phyloP scores from a whole-genome alignment of 1,140 invertebrate genomes.

The Neelides sp. region DNA sequence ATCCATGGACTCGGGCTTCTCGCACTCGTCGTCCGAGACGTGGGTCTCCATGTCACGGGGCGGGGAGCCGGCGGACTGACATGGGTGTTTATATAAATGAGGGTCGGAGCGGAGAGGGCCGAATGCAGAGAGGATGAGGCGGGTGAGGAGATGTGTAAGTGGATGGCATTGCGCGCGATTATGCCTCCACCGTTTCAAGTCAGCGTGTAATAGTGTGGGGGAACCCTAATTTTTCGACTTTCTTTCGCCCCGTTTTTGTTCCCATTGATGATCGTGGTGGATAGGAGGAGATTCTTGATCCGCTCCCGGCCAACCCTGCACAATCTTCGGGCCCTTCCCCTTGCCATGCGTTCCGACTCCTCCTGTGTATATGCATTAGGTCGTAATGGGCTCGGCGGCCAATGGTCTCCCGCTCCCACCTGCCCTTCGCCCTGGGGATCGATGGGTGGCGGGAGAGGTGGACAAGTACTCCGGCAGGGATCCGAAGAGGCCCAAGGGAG shows the following conservation, averaged over 20 bases:
- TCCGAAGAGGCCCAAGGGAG: not conserved
- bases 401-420: no score
- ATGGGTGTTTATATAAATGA: not conserved
- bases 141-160: conserved; percentile 11
- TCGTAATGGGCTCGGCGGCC: conserved; percentile 20
- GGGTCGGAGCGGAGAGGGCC: not conserved
- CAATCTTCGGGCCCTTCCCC: conserved; percentile 16
- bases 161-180: conserved; percentile 24
- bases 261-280: conserved; percentile 30
- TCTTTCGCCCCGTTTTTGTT: conserved; percentile 30
- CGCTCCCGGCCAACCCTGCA: conserved; percentile 29
- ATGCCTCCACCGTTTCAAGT: conserved; percentile 21
- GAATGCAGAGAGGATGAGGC: not conserved
- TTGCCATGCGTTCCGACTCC: conserved; percentile 28
- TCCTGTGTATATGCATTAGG: conserved; percentile 22
- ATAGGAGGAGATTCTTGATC: conserved; percentile 31
- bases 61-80: not conserved
- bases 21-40: not conserved
- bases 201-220: conserved; percentile 28
- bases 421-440: no score
- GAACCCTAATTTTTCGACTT: conserved; percentile 30
- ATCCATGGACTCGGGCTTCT: conserved; percentile 14
- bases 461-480: not conserved
- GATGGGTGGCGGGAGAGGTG: no score
- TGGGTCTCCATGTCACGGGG: conserved; percentile 2